phyloP scores from a whole-genome alignment of 2,888 invertebrate genomes.

The Cerceris rybyensis region DNA sequence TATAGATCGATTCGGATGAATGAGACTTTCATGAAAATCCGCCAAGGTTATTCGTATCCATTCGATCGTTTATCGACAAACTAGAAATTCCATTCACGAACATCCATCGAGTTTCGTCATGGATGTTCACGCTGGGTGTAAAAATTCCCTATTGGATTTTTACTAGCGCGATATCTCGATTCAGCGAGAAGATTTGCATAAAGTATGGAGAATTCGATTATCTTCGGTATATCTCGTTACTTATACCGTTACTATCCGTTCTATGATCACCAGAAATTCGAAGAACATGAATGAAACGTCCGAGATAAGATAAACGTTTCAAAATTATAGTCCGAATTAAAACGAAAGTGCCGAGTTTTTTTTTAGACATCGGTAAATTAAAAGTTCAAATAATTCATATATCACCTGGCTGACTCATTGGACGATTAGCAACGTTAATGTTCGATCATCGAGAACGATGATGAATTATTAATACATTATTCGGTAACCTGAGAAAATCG shows the following conservation, averaged over 20 bases:
- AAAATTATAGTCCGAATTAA: not conserved
- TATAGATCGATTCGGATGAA: slow-evolving; percentile 33
- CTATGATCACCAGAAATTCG: not conserved
- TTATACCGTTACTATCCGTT: not conserved
- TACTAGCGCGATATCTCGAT: not conserved
- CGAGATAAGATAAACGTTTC: not conserved
- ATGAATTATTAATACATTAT: slow-evolving; percentile 56
- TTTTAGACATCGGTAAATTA: too few species aligned
- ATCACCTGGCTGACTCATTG: slow-evolving; percentile 34
- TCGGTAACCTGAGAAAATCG: slow-evolving; percentile 32
- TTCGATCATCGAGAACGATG: slow-evolving; percentile 20
- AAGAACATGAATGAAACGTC: not conserved
- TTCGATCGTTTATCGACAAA: slow-evolving; percentile 18
- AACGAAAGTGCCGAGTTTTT: not conserved
- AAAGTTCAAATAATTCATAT: too few species aligned
- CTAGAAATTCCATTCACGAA: slow-evolving; percentile 18
- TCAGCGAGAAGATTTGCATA: not conserved
- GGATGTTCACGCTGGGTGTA: too few species aligned
- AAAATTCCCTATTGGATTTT: too few species aligned
- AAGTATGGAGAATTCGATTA: not conserved
- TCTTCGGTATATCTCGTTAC: not conserved
- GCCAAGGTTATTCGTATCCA: slow-evolving; percentile 33
- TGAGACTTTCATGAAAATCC: slow-evolving; percentile 45
- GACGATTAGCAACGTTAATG: slow-evolving; percentile 3
- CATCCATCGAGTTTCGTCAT: too few species aligned